Percentiles rank a stretch among this genome's conserved stretches.
phyloP scores from a whole-genome alignment of 2,797 vertebrate species.

The Muraenolepis orangiensis region DNA sequence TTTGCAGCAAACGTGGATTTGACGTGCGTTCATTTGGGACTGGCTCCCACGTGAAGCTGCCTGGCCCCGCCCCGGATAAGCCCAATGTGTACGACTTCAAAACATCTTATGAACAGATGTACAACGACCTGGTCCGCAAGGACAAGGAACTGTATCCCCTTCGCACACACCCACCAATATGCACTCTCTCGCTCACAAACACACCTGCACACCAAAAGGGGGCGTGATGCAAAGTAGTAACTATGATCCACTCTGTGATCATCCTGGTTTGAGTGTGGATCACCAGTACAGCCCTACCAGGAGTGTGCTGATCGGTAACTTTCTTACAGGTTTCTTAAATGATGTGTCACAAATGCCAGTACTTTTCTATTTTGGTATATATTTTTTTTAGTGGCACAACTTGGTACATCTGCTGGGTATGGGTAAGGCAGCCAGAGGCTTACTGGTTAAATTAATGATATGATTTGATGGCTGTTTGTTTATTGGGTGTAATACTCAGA shows the following conservation, averaged over 20 bases:
- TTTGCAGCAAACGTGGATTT: constrained; percentile 93
- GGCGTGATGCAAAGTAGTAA: background rate
- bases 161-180: constrained; percentile 31
- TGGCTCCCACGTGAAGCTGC: constrained; percentile 95
- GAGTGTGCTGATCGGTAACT: background rate
- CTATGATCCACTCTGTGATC: background rate
- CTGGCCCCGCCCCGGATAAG: constrained; percentile 96
- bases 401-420: background rate
- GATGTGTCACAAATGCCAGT: background rate
- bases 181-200: constrained; percentile 23
- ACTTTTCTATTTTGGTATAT: background rate
- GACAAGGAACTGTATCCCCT: constrained; percentile 99
- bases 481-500: background rate
- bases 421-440: background rate
- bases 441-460: background rate
- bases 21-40: constrained; percentile 96
- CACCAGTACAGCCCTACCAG: background rate
- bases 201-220: constrained; percentile 1
- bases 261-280: background rate
- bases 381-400: background rate
- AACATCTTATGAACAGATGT: constrained; percentile 99
- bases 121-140: constrained; percentile 99
- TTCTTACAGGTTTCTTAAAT: background rate
- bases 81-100: constrained; percentile 99
- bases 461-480: background rate